Evolutionary conservation across 1,140 invertebrate species (phyloP).

Genomic region (Caenorhabditis inopinata): DNA sequence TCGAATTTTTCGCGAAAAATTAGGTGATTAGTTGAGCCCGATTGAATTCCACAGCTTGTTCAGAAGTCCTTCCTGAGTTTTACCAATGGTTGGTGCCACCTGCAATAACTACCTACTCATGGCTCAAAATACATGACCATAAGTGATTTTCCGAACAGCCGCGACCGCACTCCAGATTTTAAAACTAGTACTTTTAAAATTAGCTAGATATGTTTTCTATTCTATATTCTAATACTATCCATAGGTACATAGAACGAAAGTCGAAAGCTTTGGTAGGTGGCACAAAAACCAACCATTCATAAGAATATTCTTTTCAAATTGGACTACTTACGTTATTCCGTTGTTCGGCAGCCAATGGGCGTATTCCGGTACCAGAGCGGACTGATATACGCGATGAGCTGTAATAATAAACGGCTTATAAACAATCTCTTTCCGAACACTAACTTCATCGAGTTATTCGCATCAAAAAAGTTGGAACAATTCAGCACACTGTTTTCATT

Average conservation of each 20-base stretch:
- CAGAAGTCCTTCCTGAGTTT: neutral
- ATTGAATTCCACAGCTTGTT: constrained; percentile 1
- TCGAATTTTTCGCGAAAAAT: no score
- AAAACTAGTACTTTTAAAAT: no score
- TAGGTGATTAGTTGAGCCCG: neutral
- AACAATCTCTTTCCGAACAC: no score
- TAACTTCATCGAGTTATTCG: neutral
- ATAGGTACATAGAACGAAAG: no score
- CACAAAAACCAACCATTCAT: no score
- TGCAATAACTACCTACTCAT: no score
- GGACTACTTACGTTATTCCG: neutral
- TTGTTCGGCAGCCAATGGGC: neutral
- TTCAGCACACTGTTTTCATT: constrained; percentile 17
- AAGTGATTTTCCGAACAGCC: no score
- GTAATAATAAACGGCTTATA: neutral
- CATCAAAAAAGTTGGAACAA: neutral
- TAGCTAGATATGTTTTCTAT: no score
- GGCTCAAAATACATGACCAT: no score
- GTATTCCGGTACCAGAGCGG: neutral
- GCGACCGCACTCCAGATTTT: no score
- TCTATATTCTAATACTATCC: no score
- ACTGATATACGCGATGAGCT: constrained; percentile 1
- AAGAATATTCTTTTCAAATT: neutral
- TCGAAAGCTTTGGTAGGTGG: no score
- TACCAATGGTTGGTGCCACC: neutral